These are phyloP conservation scores for Synergus gifuensis DNA, from an alignment of 2,888 invertebrate genomes.

Conservation along the genomic window DNA sequence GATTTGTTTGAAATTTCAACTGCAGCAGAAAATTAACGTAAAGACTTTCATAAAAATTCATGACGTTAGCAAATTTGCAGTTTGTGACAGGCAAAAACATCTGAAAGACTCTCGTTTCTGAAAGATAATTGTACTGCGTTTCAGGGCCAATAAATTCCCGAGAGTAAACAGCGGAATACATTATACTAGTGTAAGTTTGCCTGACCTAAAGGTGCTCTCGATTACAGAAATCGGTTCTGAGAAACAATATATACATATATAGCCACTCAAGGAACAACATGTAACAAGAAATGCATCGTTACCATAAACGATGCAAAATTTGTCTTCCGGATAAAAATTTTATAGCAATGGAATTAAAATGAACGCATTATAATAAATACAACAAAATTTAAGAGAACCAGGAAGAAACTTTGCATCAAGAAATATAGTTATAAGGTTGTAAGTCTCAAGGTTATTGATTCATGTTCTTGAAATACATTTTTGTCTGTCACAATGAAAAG, in stretches of 20 bases:
- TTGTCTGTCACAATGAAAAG: neutral
- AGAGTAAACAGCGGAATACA: slow-evolving; percentile 17
- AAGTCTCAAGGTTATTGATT: neutral
- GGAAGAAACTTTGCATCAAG: neutral
- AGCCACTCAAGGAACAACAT: neutral
- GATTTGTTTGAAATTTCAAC: neutral
- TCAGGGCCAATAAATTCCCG: slow-evolving; percentile 23
- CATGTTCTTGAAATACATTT: neutral
- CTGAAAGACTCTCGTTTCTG: slow-evolving; percentile 10
- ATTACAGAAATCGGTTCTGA: slow-evolving; percentile 35
- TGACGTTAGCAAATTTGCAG: neutral
- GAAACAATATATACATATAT: neutral
- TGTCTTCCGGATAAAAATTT: slow-evolving; percentile 27
- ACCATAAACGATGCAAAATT: slow-evolving; percentile 12
- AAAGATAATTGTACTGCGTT: slow-evolving; percentile 23
- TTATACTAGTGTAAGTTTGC: slow-evolving; percentile 20
- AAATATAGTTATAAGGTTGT: neutral
- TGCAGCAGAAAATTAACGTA: neutral
- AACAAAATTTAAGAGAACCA: neutral
- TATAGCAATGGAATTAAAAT: neutral
- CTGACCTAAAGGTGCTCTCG: slow-evolving; percentile 36
- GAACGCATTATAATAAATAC: neutral
- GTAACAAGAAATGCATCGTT: slow-evolving; percentile 18
- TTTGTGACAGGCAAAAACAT: slow-evolving; percentile 1
- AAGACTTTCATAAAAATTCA: slow-evolving; percentile 7